These are phyloP conservation scores for Metacarcinus magister DNA, from an alignment of 2,888 invertebrate genomes.

Conservation along the genomic window DNA sequence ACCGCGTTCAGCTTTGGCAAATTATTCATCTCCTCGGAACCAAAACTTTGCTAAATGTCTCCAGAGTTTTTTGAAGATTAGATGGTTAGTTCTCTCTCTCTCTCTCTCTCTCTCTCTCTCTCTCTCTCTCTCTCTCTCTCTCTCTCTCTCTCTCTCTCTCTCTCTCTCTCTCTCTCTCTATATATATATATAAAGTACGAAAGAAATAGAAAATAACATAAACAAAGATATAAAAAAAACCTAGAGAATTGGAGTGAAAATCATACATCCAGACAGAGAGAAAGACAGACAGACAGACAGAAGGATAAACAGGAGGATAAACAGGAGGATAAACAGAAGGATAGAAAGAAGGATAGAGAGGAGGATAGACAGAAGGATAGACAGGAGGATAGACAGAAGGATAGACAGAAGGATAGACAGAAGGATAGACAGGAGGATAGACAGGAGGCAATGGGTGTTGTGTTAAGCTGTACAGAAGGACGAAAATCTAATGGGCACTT, in stretches of 20 bases:
- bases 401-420: not conserved
- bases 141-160: not conserved
- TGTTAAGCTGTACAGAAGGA: not conserved
- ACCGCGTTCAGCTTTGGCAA: not conserved
- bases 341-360: not conserved
- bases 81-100: conserved; percentile 13
- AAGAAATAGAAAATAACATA: not conserved
- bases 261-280: not conserved
- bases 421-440: not conserved
- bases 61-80: conserved; percentile 11
- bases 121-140: conserved; percentile 23
- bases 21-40: not conserved
- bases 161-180: not conserved
- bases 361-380: too few species aligned
- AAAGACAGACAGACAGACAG: not conserved
- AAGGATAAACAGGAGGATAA: not conserved
- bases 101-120: not conserved
- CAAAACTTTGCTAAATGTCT: not conserved
- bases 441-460: not conserved
- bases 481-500: not conserved
- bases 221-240: not conserved
- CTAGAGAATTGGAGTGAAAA: too few species aligned
- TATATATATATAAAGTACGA: not conserved
- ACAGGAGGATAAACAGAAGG: not conserved
- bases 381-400: not conserved